Evolutionary conservation across 2,888 invertebrate genomes (phyloP).

Genomic region (Oscheius onirici): DNA sequence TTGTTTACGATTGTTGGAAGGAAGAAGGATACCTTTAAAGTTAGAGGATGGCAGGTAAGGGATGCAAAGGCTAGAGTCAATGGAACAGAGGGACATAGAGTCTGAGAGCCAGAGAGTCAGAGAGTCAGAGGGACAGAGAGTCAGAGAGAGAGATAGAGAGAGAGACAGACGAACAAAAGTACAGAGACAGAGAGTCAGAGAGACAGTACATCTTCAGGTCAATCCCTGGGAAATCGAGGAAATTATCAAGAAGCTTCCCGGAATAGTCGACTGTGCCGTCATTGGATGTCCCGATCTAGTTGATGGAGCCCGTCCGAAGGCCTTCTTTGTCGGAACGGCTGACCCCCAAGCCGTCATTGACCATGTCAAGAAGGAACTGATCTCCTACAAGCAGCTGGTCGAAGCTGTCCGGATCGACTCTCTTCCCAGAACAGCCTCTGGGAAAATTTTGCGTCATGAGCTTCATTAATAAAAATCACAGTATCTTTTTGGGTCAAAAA

Average conservation of each 20-base stretch:
- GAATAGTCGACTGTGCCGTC: background rate
- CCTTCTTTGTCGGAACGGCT: conserved; percentile 40
- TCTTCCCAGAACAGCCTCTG: conserved; percentile 49
- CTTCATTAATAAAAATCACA: conserved; percentile 1
- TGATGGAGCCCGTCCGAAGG: conserved; percentile 36
- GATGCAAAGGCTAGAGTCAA: background rate
- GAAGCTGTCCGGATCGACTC: conserved; percentile 40
- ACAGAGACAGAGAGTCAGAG: background rate
- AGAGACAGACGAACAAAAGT: background rate
- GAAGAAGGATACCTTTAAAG: conserved; percentile 58
- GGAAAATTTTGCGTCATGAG: conserved; percentile 44
- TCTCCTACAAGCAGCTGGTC: conserved; percentile 51
- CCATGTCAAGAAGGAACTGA: conserved; percentile 44
- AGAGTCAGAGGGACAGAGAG: background rate
- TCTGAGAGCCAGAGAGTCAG: background rate
- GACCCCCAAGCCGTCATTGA: conserved; percentile 34
- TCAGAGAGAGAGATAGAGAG: background rate
- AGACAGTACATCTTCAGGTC: conserved; percentile 26
- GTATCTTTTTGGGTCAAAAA: background rate
- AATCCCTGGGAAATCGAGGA: conserved; percentile 44
- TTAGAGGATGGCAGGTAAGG: conserved; percentile 52
- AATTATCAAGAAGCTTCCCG: background rate
- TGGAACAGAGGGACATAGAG: background rate
- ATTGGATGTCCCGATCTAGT: conserved; percentile 2
- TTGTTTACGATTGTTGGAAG: conserved; percentile 43